Percentiles rank a stretch among this genome's conserved stretches.
phyloP scores from a whole-genome alignment of 2,888 invertebrate species.

The Dryadula phaetusa region DNA sequence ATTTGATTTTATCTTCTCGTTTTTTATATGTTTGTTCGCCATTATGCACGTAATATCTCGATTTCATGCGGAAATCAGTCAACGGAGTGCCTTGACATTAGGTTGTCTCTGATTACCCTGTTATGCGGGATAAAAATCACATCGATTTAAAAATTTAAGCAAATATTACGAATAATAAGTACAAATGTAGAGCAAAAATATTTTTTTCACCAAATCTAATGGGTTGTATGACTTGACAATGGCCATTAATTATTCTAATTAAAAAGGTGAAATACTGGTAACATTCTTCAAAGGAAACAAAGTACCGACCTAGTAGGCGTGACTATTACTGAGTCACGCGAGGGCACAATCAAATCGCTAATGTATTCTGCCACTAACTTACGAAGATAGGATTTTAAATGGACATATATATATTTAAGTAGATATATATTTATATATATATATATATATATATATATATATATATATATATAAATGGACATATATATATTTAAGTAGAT shows the following conservation, averaged over 20 bases:
- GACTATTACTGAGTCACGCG: conserved; percentile 37
- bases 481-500: too few relatives aligned
- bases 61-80: too few relatives aligned
- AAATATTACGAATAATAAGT: background rate
- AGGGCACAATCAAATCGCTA: conserved; percentile 35
- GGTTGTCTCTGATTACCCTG: too few relatives aligned
- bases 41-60: too few relatives aligned
- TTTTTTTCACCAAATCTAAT: background rate
- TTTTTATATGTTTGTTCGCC: too few relatives aligned
- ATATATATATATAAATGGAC: too few relatives aligned
- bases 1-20: too few relatives aligned
- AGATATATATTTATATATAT: too few relatives aligned
- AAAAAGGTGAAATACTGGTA: conserved; percentile 7
- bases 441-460: background rate
- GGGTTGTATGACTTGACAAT: background rate
- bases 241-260: conserved; percentile 17
- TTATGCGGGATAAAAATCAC: too few relatives aligned
- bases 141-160: too few relatives aligned
- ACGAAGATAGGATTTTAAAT: background rate
- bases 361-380: conserved; percentile 30
- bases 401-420: too few relatives aligned
- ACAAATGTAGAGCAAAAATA: background rate
- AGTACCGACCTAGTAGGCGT: conserved; percentile 26
- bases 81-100: too few relatives aligned
- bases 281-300: conserved; percentile 15